Base-by-base conservation (phyloP, 2,888 invertebrate genomes). In the Athalia rosae region DNA sequence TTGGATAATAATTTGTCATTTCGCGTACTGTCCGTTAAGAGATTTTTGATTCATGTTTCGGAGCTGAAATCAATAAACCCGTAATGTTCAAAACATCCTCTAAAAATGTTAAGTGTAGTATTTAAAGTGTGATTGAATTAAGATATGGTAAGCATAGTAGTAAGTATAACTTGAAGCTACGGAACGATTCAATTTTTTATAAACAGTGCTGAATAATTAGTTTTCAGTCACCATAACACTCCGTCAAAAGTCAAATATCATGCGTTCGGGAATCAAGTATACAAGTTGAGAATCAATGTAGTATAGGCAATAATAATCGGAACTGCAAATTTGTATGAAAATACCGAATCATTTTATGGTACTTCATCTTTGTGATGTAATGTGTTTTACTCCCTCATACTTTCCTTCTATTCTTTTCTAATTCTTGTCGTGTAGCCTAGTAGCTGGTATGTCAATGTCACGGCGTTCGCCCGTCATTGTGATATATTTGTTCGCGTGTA, bases 401-500 rank as follows among this genome's bases (percentile, higher is more conserved):
- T 80, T 76, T 76, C n/a, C n/a, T 58, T 80, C 80, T 80, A 76
- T 59, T 79, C 83, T 83, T 79, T 82, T 81, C 80, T 78, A 79
- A 45, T 61, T 74, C 9, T 28, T 13, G 9, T 13, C 76, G n/a
- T 41, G 48, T 53, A 43, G 48, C 50, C 61, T 76, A 76, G 73
- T 83, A 82, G 80, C 81, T 71, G 76, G 77, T 83, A 83, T 81
- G 82, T 83, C 82, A 83, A 81, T 86, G 85, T 86, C 85, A 84
- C 85, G 85, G 85, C 83, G 82, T 85, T 81, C 83, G 82, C 86
- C 84, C 84, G 82, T 82, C 85, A 86, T 87, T 87, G 87, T 87
- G 87, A 88, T 88, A 87, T 85, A 83, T 78, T 69, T 71, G 80
- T 83, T 81, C 81, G 81, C 84, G 84, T 80, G 59, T 7, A 15